phyloP scores from a whole-genome alignment of 2,888 invertebrate genomes.

The Archips crataeganus region DNA sequence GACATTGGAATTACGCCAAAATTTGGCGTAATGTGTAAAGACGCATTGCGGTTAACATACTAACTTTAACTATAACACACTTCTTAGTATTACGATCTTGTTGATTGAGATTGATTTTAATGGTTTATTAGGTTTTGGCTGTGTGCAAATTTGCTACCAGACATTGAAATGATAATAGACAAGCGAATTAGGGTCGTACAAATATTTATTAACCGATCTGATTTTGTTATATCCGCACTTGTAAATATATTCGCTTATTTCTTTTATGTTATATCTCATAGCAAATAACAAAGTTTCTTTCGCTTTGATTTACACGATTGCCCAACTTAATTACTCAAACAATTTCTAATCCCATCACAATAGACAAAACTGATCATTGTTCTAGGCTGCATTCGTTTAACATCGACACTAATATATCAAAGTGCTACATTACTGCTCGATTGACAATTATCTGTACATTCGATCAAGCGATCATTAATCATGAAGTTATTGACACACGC shows the following conservation, averaged over 20 bases:
- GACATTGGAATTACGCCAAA: conserved; percentile 72
- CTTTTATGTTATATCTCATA: too few species aligned
- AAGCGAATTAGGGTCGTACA: too few species aligned
- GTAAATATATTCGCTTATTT: too few species aligned
- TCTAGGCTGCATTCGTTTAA: not conserved
- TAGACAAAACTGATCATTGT: not conserved
- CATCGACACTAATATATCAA: conserved; percentile 17
- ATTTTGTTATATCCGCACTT: too few species aligned
- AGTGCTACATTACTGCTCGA: conserved; percentile 26
- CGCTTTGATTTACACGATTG: not conserved
- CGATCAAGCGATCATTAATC: conserved; percentile 32
- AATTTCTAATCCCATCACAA: not conserved
- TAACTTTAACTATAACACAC: conserved; percentile 24
- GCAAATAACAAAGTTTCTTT: too few species aligned
- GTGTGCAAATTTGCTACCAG: not conserved
- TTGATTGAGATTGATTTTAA: not conserved
- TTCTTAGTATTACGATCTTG: conserved; percentile 19
- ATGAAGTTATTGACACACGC: conserved; percentile 24
- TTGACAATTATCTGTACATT: conserved; percentile 28
- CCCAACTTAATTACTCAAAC: not conserved
- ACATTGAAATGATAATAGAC: too few species aligned
- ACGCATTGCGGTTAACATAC: conserved; percentile 65
- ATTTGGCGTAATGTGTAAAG: conserved; percentile 55
- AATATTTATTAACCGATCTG: too few species aligned
- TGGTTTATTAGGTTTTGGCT: not conserved